Evolutionary conservation across 2,797 vertebrate genomes (phyloP), one percentile per base, ranked within the genome.

Genomic region (Loris lydekkerianus): DNA sequence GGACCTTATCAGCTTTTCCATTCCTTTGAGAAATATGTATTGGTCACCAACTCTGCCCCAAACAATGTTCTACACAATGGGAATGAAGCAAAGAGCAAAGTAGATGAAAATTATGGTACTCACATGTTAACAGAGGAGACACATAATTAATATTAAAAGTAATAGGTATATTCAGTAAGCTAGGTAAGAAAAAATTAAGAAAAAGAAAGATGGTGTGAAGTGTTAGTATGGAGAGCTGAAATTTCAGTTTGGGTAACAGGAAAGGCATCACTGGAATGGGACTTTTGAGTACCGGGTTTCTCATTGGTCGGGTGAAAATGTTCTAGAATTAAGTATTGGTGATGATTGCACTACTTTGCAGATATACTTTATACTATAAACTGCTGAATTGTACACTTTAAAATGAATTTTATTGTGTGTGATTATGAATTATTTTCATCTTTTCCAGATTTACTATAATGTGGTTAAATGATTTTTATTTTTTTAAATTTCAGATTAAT

Each of bases 361-460:
- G 18, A 63, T 46, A 73, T 40, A 60, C 10, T 73, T 43, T 84
- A 61, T 84, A 67, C 10, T 58, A 75, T 73, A 76, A 70, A 29
- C 20, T 40, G 21, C 17, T 75, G 40, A 75, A n/a, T 67, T 91
- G 5, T 70, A 67, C 25, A 75, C 5, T 87, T 70, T 81, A 80
- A 94, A 90, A 61, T 90, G 10, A 34, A 34, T 95, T 85, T 72
- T 87, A 76, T 49, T 37, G 20, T 37, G 65, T 88, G 15, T 70
- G 31, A 61, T 31, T 86, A 76, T 4, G 9, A 84, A 23, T 83
- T 81, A 67, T 27, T 86, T 40, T 92, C 60, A 81, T 69, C 14
- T 75, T 34, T 80, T 43, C 27, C 1, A 63, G 53, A 53, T 78
- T 72, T 76, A 85, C n/a, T 88, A 53, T 81, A 43, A 63, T 70